Percentiles rank a stretch among this genome's conserved stretches.
Evolutionary conservation across 2,888 invertebrate species (phyloP).

Genomic region (Pristionchus maxplancki): DNA sequence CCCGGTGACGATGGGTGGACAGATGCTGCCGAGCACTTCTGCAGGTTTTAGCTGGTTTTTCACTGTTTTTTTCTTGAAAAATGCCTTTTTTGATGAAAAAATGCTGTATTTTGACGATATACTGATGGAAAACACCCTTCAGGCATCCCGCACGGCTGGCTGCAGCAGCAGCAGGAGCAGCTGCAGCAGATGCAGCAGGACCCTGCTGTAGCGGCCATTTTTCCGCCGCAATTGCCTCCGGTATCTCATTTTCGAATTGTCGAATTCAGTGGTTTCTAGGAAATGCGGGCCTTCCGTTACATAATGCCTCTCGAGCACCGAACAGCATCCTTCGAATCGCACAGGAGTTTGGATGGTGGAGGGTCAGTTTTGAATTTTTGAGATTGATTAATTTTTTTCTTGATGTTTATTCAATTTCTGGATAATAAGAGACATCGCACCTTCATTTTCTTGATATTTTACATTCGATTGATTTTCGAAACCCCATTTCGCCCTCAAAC

Average conservation of each 20-base stretch:
- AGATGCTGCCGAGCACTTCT: slow-evolving; percentile 10
- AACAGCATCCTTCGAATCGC: not conserved
- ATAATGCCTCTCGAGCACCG: slow-evolving; percentile 35
- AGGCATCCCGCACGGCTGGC: not conserved
- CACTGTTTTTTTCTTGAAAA: not conserved
- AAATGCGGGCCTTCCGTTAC: slow-evolving; percentile 4
- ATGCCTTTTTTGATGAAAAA: not conserved
- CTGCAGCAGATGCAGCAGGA: not conserved
- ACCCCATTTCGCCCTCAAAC: not conserved
- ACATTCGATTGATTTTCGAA: not conserved
- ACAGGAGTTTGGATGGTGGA: slow-evolving; percentile 2
- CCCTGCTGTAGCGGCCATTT: not conserved
- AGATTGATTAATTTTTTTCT: no score
- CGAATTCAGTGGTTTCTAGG: not conserved
- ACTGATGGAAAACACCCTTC: no score
- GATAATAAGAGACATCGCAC: no score
- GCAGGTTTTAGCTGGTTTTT: not conserved
- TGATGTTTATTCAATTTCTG: not conserved
- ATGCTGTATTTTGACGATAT: not conserved
- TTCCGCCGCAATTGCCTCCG: not conserved
- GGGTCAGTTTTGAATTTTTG: no score
- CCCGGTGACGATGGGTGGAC: not conserved
- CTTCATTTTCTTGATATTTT: no score
- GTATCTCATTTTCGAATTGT: not conserved
- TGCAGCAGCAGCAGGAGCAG: not conserved